Base-by-base conservation (phyloP, 2,797 vertebrate genomes). In the Gambusia yucatana region DNA sequence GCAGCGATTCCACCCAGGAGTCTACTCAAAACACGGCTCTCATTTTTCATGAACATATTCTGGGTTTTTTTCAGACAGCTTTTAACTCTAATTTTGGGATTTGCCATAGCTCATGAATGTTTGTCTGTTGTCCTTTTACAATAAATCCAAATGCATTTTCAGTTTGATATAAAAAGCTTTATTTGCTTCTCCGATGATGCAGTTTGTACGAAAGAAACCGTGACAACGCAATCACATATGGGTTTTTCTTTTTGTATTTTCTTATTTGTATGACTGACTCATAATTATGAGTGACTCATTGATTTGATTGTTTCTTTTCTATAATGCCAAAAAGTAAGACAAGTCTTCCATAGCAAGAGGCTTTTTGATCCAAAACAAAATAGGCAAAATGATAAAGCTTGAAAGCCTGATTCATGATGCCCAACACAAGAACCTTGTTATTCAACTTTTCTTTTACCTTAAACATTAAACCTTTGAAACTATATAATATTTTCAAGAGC, bases 1-100 rank as follows among this genome's bases (percentile, higher is more conserved):
- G 20, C 82, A 65, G 78, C 79, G 78, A 46, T 73, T 73, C 73
- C 77, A 79, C 83, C 76, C 77, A 71, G 76, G 67, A 78, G 55
- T 80, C 14, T 63, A 74, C 22, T 43, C 22, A 46, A 81, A 84
- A 88, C 75, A 63, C 57, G 47, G 41, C 17, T 72, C 22, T 77
- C n/a, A 30, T 46, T 59, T 75, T 75, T 75, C 73, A 61, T 75
- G 22, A 74, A 43, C 73, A 75, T 17, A 8, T 61, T 43, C 41
- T 11, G 8, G 0, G 16, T 28, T 70, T 46, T 46, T 43, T 43
- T 43, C 22, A 44, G 44, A 44, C 4, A n/a, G 41, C n/a, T 46
- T 75, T 41, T 33, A 11, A 44, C 4, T 17, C 10, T 61, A 75
- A 61, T 44, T 75, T 61, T 75, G 2, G 47, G 22, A 75, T 75